Percentiles rank a stretch among this genome's conserved stretches.
phyloP scores from a whole-genome alignment of 2,797 vertebrate species.

The Peromyscus attwateri region DNA sequence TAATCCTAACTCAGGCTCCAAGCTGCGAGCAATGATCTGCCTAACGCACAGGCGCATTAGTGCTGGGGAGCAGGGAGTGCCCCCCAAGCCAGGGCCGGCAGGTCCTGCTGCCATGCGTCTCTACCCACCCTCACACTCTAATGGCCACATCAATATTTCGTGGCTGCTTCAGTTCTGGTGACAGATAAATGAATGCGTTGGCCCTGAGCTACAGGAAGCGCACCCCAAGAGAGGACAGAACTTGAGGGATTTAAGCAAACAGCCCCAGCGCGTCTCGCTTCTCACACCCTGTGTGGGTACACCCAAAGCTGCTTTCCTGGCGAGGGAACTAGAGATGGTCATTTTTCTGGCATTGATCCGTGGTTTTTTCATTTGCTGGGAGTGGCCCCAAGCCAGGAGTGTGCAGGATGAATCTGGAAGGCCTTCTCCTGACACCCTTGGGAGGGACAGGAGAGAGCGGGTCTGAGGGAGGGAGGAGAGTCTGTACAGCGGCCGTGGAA shows the following conservation, averaged over 20 bases:
- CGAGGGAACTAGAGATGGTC: background rate
- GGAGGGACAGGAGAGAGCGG: rapidly evolving
- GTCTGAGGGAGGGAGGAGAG: rapidly evolving
- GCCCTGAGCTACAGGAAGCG: background rate
- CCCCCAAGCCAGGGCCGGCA: background rate
- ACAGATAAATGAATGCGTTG: slow-evolving; percentile 78
- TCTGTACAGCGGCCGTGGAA: background rate
- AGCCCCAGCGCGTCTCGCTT: background rate
- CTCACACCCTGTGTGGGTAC: background rate
- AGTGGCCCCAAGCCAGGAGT: background rate
- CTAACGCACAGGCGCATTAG: background rate
- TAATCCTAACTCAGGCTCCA: background rate
- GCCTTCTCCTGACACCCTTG: background rate
- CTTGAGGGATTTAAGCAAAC: slow-evolving; percentile 50
- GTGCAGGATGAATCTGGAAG: background rate
- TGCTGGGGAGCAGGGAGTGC: background rate
- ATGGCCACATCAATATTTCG: slow-evolving; percentile 80
- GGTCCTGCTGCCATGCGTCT: background rate
- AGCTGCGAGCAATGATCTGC: background rate
- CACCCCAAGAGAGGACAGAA: slow-evolving; percentile 19
- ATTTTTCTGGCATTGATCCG: slow-evolving; percentile 67
- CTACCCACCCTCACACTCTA: slow-evolving; percentile 45
- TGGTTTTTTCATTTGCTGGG: slow-evolving; percentile 44
- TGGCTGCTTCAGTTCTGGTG: slow-evolving; percentile 49
- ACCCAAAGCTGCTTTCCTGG: background rate